A percentile compares a stretch with the other conserved stretches of the same genome.
Evolutionary conservation across 2,113 vertebrate species (phyloP).

Genomic region (Xiphias gladius): DNA sequence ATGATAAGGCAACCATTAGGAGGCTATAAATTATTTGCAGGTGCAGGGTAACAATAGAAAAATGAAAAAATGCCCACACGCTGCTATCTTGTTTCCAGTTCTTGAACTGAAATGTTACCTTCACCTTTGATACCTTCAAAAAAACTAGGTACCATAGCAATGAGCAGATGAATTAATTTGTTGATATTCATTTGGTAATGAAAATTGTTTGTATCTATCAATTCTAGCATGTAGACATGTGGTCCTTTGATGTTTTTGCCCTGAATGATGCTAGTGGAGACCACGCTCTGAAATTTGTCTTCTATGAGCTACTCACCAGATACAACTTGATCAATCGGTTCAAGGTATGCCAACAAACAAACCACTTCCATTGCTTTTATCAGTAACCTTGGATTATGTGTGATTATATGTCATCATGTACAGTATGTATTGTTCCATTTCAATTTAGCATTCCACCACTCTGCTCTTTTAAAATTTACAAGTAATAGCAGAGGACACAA

Average conservation of each 20-base stretch:
- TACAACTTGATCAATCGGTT: conserved; percentile 96
- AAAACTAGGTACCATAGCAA: neutral
- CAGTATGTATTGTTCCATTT: neutral
- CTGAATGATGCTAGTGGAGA: conserved; percentile 94
- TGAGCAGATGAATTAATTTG: neutral
- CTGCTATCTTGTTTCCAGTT: no score
- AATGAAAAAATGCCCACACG: no score
- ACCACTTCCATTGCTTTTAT: neutral
- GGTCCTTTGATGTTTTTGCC: conserved; percentile 97
- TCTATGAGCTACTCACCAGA: conserved; percentile 96
- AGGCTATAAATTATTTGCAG: neutral
- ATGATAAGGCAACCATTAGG: no score
- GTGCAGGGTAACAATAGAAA: neutral
- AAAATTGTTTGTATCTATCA: conserved; percentile 43
- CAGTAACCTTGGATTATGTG: neutral
- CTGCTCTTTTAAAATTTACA: no score
- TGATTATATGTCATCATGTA: neutral
- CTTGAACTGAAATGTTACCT: no score
- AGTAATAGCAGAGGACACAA: no score
- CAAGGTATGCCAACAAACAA: conserved; percentile 87
- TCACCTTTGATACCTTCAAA: neutral
- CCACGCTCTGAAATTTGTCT: conserved; percentile 95
- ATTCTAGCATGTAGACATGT: conserved; percentile 91
- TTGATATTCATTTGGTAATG: neutral
- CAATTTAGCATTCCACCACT: no score